Evolutionary conservation across 2,888 invertebrate species (phyloP), one percentile per base, ranked within the genome.

Genomic region (Xanthia icteritia): DNA sequence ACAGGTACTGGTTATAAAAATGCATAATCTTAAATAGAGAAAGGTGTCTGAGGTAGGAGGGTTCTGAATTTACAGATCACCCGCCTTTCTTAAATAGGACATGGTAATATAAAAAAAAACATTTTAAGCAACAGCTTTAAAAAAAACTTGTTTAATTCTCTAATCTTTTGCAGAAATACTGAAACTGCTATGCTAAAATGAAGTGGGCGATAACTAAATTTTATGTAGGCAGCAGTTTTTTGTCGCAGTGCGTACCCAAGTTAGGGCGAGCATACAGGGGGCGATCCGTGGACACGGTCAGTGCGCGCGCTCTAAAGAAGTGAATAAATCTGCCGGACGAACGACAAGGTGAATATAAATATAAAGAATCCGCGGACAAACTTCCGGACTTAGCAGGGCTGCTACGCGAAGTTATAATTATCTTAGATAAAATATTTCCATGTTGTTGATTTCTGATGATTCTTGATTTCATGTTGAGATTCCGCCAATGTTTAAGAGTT

Each of bases 261-360:
- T 79, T 89, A 89, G 92, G 92, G 91, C 85, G 90, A 88, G 85
- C 89, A 90, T 90, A 89, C 87, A 85, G 88, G 91, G 92, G 92
- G 87, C 86, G 91, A 87, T 89, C 88, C 89, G 91, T 87, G 91
- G 95, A 91, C 93, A 95, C 96, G 96, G 96, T 95, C 95, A 95
- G 93, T 96, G 96, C 95, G 93, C 93, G 82, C 94, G 95, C 91
- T 96, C 95, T 95, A 96, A 96, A 96, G 96, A 96, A 96, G 94
- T 96, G 96, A 96, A 96, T 96, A 96, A 96, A 96, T 96, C 96
- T 96, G 95, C 93, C 91, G 93, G 91, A 91, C 93, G 91, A 92
- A 91, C 95, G 96, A 96, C 96, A 96, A 96, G 96, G 96, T 96
- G 96, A 95, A 95, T 95, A 95, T 95, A 95, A 96, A 96, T 96